phyloP scores from a whole-genome alignment of 2,113 vertebrate genomes.

The Eudyptes chrysolophus region DNA sequence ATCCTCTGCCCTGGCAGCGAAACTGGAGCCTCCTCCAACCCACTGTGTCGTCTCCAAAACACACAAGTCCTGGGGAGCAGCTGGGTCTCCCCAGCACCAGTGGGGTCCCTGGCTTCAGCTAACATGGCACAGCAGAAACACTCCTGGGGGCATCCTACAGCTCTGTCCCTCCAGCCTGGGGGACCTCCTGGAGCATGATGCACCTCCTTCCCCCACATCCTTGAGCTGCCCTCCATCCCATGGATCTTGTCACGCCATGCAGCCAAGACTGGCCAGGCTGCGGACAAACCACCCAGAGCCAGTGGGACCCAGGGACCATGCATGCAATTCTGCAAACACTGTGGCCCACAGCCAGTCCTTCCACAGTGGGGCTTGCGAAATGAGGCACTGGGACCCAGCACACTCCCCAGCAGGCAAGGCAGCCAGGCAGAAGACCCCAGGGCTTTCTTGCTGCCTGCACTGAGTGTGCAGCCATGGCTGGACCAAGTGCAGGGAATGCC shows the following conservation, averaged over 20 bases:
- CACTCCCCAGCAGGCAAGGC: neutral
- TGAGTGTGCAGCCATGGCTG: neutral
- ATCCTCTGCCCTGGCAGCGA: neutral
- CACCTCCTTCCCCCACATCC: neutral
- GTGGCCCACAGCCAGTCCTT: neutral
- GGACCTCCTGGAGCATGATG: neutral
- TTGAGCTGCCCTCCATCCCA: neutral
- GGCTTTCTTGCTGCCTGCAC: neutral
- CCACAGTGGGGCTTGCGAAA: neutral
- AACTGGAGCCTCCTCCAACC: neutral
- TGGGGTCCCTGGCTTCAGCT: neutral
- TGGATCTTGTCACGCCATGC: neutral
- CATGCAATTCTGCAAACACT: neutral
- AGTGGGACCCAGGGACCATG: neutral
- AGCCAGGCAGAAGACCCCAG: neutral
- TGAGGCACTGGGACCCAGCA: neutral
- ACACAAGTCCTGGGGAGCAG: neutral
- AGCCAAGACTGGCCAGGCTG: neutral
- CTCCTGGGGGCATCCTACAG: neutral
- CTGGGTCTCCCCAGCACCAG: neutral
- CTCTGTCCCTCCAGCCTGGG: neutral
- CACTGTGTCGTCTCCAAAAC: neutral
- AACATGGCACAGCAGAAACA: accelerated
- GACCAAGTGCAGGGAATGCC: neutral
- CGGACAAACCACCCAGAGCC: neutral